These are phyloP conservation scores for Nomada hirtipes DNA, from an alignment of 2,888 invertebrate species.

Conservation along the genomic window DNA sequence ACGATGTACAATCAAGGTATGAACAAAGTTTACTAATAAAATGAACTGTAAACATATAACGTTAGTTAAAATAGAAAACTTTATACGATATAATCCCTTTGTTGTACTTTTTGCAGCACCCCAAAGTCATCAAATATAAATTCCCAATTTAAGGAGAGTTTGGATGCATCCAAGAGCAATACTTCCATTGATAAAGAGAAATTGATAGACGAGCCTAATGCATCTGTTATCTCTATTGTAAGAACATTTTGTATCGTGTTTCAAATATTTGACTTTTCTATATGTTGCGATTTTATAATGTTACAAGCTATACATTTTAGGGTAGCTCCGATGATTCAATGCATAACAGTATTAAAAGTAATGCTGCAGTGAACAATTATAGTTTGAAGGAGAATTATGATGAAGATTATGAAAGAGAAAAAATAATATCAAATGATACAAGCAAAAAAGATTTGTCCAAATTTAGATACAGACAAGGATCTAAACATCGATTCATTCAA, in stretches of 20 bases:
- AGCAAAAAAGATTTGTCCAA: background rate
- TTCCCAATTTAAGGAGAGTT: background rate
- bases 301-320: slow-evolving; percentile 37
- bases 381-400: slow-evolving; percentile 3
- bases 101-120: slow-evolving; percentile 32
- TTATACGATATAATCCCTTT: background rate
- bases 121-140: slow-evolving; percentile 22
- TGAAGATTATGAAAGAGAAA: slow-evolving; percentile 25
- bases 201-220: background rate
- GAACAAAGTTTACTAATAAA: background rate
- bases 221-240: slow-evolving; percentile 60
- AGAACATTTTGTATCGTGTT: slow-evolving; percentile 20
- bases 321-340: slow-evolving; percentile 54
- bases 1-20: slow-evolving; percentile 46
- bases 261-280: slow-evolving; percentile 4
- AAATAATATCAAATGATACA: slow-evolving; percentile 2
- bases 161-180: background rate
- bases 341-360: background rate
- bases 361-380: background rate
- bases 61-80: background rate
- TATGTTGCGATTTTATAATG: background rate
- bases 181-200: background rate
- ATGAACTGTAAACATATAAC: background rate
- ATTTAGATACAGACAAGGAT: background rate
- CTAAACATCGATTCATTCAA: slow-evolving; percentile 39